Evolutionary conservation across 2,113 vertebrate species (phyloP), one percentile per base, ranked within the genome.

Genomic region (Caranx ignobilis): DNA sequence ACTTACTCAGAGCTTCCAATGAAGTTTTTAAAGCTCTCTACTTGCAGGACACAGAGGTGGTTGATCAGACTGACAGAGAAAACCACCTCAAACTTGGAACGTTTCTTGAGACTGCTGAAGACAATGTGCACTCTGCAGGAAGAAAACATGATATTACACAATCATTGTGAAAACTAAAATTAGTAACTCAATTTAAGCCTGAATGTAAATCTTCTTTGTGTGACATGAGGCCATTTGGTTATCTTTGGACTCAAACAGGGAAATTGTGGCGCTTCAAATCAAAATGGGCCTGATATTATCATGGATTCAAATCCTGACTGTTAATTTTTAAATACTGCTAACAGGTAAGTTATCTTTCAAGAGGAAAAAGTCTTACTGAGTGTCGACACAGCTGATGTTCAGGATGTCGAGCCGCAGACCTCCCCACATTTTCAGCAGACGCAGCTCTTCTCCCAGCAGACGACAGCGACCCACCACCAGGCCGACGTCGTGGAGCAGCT

Each of bases 401-500:
- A 94, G 72, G 34, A 96, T 86, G 41, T 93, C 71, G 2, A 95
- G 85, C 31, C 71, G 87, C 6, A 93, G 47, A n/a, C 86, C 75
- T 0, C 95, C 94, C 92, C 93, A 95, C 79, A 82, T 83, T 35
- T 87, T 88, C 71, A 96, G 79, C 75, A 77, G 77, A 39, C 91
- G 90, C 21, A 95, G 12, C 83, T 96, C 95, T 71, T 95, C 94
- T 11, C 95, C 95, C 56, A 96, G 88, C 55, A 94, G 91, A 72
- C 93, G 92, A 59, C 92, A 93, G 86, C 81, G 90, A 66, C 94
- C 89, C 78, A 94, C 94, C 77, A 92, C 93, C 88, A 95, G 70
- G 61, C 93, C 66, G 2, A 96, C 88, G 16, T 94, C 91, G 12
- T 91, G 94, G 35, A 96, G 93, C 70, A 96, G 89, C 95, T 96